Base-by-base conservation (phyloP, 2,888 invertebrate species). In the Torymus texanus region DNA sequence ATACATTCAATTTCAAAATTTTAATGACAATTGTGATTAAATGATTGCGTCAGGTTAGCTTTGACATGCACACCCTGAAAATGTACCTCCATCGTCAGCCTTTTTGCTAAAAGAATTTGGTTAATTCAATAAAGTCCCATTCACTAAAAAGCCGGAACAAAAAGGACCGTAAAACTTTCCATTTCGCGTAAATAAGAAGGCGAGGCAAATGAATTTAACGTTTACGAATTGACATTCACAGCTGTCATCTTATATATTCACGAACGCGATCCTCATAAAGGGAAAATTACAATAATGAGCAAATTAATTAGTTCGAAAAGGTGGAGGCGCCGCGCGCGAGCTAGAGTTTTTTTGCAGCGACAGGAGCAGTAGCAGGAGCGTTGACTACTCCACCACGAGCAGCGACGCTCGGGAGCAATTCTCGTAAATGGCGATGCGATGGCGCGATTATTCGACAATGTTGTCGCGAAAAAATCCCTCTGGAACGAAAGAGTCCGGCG, bases 351-450 rank as follows among this genome's bases (percentile, higher is more conserved):
- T 75, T 72, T 76, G 62, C 58, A 0, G 41, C 14, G 18, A 21
- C 18, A 13, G 53, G 21, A 59, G 10, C 59, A 18, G 18, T 11
- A 0, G 11, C 18, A 50, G 53, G 51, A 18, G 29, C 41, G 11
- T 14, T 29, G 8, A 14, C 67, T 12, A 29, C 29, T 29, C 29
- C 29, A 3, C 29, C 29, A 29, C 21, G 21, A 18, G 67, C 63
- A 13, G 21, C 21, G 55, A 73, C 41, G 5, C 41, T 41, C 41
- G 41, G 8, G 67, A 72, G 72, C 79, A 67, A 72, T 72, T 67
- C 75, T 76, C 76, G 61, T 72, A 80, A 76, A 80, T 68, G 76
- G 68, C 63, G 65, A 67, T 53, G 68, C 75, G 63, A 76, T 56
- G 70, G 70, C 63, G 61, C 29, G 72, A 70, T 79, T 75, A 79